Evolutionary conservation across 1,140 invertebrate species (phyloP).

Genomic region (Araneus ventricosus): DNA sequence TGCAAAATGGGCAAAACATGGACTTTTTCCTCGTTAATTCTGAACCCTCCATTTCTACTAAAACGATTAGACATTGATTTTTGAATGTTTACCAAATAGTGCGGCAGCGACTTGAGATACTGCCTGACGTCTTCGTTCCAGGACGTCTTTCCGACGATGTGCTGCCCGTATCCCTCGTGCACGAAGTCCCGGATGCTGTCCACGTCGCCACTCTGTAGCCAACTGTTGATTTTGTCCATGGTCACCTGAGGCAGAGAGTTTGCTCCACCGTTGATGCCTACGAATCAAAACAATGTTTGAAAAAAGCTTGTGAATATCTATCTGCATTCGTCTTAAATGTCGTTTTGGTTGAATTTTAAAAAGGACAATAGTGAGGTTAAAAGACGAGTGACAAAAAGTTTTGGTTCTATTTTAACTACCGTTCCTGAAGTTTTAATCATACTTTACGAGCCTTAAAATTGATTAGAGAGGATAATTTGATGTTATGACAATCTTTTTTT

Average conservation of each 20-base stretch:
- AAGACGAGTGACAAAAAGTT: no score
- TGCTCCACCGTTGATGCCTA: constrained; percentile 78
- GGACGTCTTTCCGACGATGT: constrained; percentile 80
- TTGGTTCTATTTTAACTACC: no score
- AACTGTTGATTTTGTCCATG: constrained; percentile 77
- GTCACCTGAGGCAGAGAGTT: constrained; percentile 63
- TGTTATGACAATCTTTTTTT: no score
- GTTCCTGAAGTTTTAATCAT: no score
- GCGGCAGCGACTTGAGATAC: constrained; percentile 79
- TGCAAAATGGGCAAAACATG: no score
- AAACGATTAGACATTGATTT: no score
- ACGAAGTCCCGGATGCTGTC: constrained; percentile 81
- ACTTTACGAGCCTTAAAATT: no score
- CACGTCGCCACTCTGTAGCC: constrained; percentile 80
- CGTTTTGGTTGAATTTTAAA: no score
- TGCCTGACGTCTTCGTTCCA: constrained; percentile 80
- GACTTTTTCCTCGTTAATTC: no score
- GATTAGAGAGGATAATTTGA: no score
- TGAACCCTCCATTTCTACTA: no score
- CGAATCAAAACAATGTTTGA: neutral
- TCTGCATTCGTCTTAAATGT: neutral
- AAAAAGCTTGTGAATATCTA: neutral
- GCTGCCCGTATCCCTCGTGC: constrained; percentile 80
- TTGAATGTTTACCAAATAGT: constrained; percentile 77
- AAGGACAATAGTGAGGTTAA: no score